Evolutionary conservation across 2,113 vertebrate species (phyloP).

Genomic region (Poeciliopsis retropinna): DNA sequence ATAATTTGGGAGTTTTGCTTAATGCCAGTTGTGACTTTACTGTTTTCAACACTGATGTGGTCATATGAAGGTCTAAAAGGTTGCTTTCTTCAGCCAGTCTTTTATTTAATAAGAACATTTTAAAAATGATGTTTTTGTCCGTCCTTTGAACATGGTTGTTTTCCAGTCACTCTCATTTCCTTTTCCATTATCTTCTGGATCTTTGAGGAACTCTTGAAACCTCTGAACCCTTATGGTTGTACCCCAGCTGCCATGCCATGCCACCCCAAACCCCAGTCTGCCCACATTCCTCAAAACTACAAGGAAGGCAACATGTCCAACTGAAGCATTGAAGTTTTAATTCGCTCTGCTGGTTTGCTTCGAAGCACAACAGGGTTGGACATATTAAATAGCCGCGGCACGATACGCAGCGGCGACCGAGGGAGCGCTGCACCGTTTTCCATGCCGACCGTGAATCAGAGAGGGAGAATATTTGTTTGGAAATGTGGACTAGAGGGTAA

Average conservation of each 20-base stretch:
- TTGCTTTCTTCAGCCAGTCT: not conserved
- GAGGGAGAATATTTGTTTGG: conserved; percentile 69
- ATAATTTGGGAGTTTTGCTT: no score
- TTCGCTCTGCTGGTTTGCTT: conserved; percentile 30
- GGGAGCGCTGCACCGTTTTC: not conserved
- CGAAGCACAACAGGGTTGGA: conserved; percentile 14
- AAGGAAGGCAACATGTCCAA: conserved; percentile 34
- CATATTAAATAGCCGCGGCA: conserved; percentile 7
- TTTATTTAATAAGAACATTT: not conserved
- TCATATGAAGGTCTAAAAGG: no score
- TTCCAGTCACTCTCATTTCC: not conserved
- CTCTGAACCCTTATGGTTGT: no score
- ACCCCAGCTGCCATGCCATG: not conserved
- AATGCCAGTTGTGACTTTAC: no score
- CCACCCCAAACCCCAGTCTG: conserved; percentile 23
- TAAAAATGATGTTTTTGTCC: not conserved
- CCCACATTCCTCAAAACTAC: conserved; percentile 49
- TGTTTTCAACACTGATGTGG: no score
- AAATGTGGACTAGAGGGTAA: conserved; percentile 64
- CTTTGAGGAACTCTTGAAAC: no score
- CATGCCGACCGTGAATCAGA: conserved; percentile 25
- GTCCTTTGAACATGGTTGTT: not conserved
- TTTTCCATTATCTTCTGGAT: not conserved
- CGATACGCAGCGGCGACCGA: conserved; percentile 23
- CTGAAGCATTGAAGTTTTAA: conserved; percentile 32